Percentiles rank a stretch among this genome's conserved stretches.
These are phyloP conservation scores for Echeneis naucrates DNA, from an alignment of 2,797 vertebrate genomes.

Conservation along the genomic window DNA sequence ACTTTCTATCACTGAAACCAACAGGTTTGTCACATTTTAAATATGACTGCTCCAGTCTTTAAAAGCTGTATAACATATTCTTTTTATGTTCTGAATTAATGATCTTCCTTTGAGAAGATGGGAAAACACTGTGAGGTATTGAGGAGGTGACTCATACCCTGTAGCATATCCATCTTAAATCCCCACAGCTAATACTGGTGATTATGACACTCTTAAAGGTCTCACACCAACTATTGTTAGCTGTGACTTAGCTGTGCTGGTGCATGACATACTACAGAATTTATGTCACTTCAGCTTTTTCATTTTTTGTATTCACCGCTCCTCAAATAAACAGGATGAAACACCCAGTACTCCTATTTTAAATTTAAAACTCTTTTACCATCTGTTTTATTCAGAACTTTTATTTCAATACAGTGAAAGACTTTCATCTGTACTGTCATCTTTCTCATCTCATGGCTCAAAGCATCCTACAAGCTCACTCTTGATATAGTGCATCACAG, in stretches of 20 bases:
- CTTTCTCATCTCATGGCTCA: constrained; percentile 65
- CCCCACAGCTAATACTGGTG: constrained; percentile 54
- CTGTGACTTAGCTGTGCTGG: constrained; percentile 50
- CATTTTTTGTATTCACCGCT: constrained; percentile 14
- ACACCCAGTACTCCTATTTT: constrained; percentile 32
- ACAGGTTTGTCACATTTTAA: constrained; percentile 66
- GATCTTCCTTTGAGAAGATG: constrained; percentile 45
- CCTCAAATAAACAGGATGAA: constrained; percentile 47
- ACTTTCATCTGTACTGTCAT: constrained; percentile 72
- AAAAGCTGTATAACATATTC: constrained; percentile 54
- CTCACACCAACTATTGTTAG: constrained; percentile 68
- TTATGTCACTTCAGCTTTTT: constrained; percentile 11
- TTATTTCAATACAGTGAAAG: constrained; percentile 71
- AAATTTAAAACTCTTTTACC: constrained; percentile 58
- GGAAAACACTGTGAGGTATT: constrained; percentile 29
- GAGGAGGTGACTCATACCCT: constrained; percentile 43
- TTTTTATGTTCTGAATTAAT: constrained; percentile 67
- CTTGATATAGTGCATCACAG: constrained; percentile 75
- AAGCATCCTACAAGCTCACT: constrained; percentile 62
- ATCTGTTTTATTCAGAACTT: constrained; percentile 70
- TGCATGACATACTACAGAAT: constrained; percentile 39
- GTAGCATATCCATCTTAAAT: constrained; percentile 38
- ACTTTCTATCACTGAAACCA: constrained; percentile 72
- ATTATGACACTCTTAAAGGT: constrained; percentile 69
- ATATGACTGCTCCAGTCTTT: constrained; percentile 57